A percentile compares a stretch with the other conserved stretches of the same genome.
Evolutionary conservation across 37 sponge, comb jelly and placozoan genomes (phyloP).

Genomic region (Aplysina aerophoba): DNA sequence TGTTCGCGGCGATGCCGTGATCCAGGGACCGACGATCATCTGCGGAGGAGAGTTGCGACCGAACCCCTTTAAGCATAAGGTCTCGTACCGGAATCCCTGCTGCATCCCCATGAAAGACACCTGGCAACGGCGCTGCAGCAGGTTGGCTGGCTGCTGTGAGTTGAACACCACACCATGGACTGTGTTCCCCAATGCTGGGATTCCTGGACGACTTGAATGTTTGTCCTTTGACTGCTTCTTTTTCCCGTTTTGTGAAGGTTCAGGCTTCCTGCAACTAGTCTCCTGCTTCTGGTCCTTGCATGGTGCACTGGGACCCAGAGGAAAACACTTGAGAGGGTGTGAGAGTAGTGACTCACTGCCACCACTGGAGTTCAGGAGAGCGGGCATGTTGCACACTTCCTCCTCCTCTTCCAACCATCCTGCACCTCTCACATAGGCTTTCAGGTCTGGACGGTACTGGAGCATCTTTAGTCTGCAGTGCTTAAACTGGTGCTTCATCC

Average conservation of each 20-base stretch:
- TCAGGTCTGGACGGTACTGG: neutral
- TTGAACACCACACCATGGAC: conserved; percentile 3
- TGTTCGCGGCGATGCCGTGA: neutral
- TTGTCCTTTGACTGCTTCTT: neutral
- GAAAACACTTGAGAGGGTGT: conserved; percentile 10
- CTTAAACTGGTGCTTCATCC: neutral
- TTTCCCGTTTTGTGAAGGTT: neutral
- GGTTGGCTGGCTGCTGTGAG: conserved; percentile 12
- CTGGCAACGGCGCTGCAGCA: conserved; percentile 4
- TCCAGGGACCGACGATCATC: conserved; percentile 33
- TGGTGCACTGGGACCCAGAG: neutral
- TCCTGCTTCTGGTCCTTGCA: neutral
- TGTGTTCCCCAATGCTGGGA: neutral
- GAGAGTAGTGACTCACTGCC: neutral
- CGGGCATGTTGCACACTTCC: neutral
- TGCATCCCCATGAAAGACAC: conserved; percentile 5
- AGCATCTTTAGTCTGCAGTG: neutral
- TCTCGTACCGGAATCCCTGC: conserved; percentile 32
- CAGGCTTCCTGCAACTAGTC: neutral
- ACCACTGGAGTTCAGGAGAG: neutral
- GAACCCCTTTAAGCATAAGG: conserved; percentile 16
- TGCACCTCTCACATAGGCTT: too few species aligned
- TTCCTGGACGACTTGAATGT: neutral
- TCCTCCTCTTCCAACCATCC: neutral
- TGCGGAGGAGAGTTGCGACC: neutral